Percentiles rank a stretch among this genome's conserved stretches.
Conservation (phyloP, 2,113 vertebrate species). For the Oncorhynchus mykiss region DNA sequence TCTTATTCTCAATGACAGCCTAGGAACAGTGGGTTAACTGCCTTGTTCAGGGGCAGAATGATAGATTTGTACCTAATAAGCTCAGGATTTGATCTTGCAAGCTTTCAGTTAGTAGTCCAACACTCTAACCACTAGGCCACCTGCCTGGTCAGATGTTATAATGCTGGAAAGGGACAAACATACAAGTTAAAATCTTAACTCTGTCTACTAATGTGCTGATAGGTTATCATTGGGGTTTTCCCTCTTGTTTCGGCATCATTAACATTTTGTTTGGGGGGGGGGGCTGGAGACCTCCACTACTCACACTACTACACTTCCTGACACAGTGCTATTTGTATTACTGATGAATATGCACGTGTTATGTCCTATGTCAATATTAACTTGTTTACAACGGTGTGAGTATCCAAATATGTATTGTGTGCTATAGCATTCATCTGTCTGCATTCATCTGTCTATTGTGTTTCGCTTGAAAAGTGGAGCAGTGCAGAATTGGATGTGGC, state of each 20-base stretch:
- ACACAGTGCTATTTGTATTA: not conserved
- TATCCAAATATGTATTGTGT: conserved; percentile 7
- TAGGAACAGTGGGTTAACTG: no score
- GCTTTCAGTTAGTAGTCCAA: no score
- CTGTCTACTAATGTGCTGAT: not conserved
- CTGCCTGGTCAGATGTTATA: not conserved
- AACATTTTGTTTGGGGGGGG: no score
- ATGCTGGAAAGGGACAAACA: not conserved
- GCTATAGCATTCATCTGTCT: not conserved
- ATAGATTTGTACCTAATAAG: no score
- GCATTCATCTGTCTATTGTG: not conserved
- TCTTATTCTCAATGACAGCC: no score
- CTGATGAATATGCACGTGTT: not conserved
- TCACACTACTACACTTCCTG: not conserved
- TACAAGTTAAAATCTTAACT: no score
- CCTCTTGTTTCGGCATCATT: not conserved
- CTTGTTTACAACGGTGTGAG: not conserved
- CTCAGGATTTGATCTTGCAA: no score
- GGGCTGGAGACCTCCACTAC: no score
- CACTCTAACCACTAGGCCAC: no score
- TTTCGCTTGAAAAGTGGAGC: no score
- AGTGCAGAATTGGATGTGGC: no score
- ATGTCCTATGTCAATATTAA: not conserved
- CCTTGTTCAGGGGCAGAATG: no score
- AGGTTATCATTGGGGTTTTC: not conserved